Percentiles rank a stretch among this genome's conserved stretches.
Evolutionary conservation across 2,113 vertebrate species (phyloP).

Genomic region (Alethe diademata): DNA sequence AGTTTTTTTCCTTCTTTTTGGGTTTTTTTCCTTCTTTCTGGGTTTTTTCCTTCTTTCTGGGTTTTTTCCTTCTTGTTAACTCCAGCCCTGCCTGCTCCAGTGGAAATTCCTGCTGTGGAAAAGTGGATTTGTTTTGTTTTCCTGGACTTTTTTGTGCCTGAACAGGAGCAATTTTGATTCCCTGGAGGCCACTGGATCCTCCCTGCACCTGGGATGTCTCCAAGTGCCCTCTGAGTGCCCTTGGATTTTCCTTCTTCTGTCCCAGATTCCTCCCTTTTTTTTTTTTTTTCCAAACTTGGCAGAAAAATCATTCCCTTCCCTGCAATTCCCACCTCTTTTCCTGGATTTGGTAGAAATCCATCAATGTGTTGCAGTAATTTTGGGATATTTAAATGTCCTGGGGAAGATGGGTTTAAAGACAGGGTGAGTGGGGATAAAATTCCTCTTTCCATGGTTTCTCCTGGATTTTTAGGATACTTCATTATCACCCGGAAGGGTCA

Average conservation of each 20-base stretch:
- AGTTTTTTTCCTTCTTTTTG: no score
- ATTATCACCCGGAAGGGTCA: background rate
- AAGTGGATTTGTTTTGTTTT: background rate
- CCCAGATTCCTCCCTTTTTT: background rate
- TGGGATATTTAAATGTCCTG: background rate
- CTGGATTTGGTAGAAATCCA: background rate
- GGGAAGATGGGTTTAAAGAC: background rate
- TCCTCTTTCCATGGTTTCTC: background rate
- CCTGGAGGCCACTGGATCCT: background rate
- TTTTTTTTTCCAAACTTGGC: background rate
- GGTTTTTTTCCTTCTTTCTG: no score
- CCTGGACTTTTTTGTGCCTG: background rate
- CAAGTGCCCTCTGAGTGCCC: rapidly evolving
- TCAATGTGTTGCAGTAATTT: background rate
- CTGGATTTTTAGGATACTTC: background rate
- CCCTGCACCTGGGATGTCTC: background rate
- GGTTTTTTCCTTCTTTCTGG: no score
- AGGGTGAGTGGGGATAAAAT: background rate
- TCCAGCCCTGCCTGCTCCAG: background rate
- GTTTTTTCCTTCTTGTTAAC: rapidly evolving
- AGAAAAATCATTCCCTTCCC: background rate
- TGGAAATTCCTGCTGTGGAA: background rate
- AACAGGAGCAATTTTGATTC: background rate
- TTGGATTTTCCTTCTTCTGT: background rate
- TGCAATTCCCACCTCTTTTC: rapidly evolving